A percentile compares a stretch with the other conserved stretches of the same genome.
phyloP scores from a whole-genome alignment of 1,140 invertebrate genomes.

The Drosophila funebris region DNA sequence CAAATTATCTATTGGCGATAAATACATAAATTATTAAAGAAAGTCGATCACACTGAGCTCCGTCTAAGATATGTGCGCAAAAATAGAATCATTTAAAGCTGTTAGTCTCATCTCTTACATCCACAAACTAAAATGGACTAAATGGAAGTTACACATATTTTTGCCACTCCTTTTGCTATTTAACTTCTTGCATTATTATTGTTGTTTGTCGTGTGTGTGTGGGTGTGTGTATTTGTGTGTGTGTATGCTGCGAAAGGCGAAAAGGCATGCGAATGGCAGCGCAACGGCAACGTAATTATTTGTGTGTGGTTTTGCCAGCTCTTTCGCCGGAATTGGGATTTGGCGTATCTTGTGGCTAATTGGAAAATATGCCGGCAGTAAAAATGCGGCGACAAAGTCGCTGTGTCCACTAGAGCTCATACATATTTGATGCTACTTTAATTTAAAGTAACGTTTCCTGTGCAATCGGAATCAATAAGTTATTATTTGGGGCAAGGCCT shows the following conservation, averaged over 20 bases:
- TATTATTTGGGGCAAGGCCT: slow-evolving; percentile 36
- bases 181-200: slow-evolving; percentile 20
- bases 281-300: slow-evolving; percentile 33
- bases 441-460: slow-evolving; percentile 38
- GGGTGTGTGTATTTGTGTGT: too few species aligned
- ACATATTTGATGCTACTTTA: slow-evolving; percentile 35
- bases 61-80: too few species aligned
- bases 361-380: slow-evolving; percentile 30
- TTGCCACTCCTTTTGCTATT: background rate
- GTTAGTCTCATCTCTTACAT: background rate
- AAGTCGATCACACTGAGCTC: too few species aligned
- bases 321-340: slow-evolving; percentile 17
- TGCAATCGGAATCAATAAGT: slow-evolving; percentile 49
- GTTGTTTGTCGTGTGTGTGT: slow-evolving; percentile 1
- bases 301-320: slow-evolving; percentile 21
- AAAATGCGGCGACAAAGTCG: slow-evolving; percentile 11
- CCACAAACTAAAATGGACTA: background rate
- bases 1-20: too few species aligned
- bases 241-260: too few species aligned
- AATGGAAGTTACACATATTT: slow-evolving; percentile 34
- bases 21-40: too few species aligned
- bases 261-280: too few species aligned
- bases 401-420: background rate
- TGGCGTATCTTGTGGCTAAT: slow-evolving; percentile 32
- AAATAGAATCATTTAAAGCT: background rate